A percentile compares a stretch with the other conserved stretches of the same genome.
Conservation (phyloP, 2,113 vertebrate genomes). For the Parus major region DNA sequence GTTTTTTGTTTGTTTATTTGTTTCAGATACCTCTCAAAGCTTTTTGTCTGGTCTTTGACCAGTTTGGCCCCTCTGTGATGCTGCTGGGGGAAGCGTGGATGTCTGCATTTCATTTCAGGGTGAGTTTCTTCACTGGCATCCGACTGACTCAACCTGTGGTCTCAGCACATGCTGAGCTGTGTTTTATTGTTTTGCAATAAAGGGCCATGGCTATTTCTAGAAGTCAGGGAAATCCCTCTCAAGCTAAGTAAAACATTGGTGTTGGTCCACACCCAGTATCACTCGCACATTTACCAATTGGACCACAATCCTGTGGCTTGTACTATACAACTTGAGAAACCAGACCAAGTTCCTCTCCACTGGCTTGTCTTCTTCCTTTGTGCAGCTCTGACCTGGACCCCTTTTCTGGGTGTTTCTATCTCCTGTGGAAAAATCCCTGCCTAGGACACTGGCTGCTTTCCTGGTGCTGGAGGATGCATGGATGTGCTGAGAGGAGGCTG, state of each 20-base stretch:
- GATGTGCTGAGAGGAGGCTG: rapidly evolving
- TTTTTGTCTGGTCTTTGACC: neutral
- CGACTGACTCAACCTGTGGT: neutral
- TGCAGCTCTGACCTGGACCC: neutral
- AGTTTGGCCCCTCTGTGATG: rapidly evolving
- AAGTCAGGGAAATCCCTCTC: constrained; percentile 51
- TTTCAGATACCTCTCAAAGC: neutral
- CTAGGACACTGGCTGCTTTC: neutral
- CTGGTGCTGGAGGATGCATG: rapidly evolving
- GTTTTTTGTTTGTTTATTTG: neutral
- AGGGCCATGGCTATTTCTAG: constrained; percentile 52
- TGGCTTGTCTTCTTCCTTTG: rapidly evolving
- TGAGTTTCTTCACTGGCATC: neutral
- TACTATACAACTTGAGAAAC: neutral
- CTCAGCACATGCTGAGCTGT: neutral
- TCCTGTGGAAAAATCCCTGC: neutral
- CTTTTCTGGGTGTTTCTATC: neutral
- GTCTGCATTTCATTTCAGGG: neutral
- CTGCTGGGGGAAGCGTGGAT: neutral
- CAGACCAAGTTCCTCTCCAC: neutral
- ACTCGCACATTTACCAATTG: neutral
- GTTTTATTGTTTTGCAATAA: constrained; percentile 65
- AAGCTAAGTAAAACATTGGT: constrained; percentile 51
- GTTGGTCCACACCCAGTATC: neutral
- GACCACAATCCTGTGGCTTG: neutral